These are phyloP conservation scores for Sminthopsis crassicaudata DNA, from an alignment of 2,113 vertebrate species.

Conservation along the genomic window DNA sequence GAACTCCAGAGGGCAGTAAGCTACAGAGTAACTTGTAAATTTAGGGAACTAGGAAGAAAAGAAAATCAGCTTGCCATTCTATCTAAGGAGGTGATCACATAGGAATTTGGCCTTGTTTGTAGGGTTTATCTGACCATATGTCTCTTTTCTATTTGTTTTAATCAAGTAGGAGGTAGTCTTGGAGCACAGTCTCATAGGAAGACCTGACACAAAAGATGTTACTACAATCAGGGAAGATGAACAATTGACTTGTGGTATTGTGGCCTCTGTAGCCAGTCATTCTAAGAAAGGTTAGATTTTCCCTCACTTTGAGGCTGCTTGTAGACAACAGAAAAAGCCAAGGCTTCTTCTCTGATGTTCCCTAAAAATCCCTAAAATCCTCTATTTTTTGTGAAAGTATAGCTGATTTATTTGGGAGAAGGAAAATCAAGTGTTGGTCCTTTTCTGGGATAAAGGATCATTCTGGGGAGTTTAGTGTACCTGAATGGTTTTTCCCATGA, in stretches of 20 bases:
- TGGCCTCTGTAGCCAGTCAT: neutral
- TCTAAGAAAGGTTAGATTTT: neutral
- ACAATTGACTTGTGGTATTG: neutral
- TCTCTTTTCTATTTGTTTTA: neutral
- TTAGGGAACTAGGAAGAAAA: neutral
- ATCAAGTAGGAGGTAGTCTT: neutral
- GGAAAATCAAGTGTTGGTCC: neutral
- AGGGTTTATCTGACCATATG: constrained; percentile 1
- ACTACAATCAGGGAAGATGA: neutral
- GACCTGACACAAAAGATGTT: neutral
- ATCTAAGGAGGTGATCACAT: neutral
- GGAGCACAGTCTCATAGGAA: neutral
- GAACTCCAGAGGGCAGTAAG: neutral
- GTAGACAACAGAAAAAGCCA: neutral
- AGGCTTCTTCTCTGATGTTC: neutral
- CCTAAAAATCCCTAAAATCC: too few species aligned
- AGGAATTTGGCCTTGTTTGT: neutral
- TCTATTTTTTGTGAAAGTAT: neutral
- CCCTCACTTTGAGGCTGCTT: neutral
- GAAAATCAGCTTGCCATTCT: neutral
- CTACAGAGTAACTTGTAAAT: neutral
- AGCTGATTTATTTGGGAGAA: neutral
- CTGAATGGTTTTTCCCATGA: neutral
- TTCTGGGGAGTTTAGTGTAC: neutral
- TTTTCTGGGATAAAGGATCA: neutral